Base-by-base conservation (phyloP, 2,888 invertebrate genomes). In the Petrophora chlorosata region DNA sequence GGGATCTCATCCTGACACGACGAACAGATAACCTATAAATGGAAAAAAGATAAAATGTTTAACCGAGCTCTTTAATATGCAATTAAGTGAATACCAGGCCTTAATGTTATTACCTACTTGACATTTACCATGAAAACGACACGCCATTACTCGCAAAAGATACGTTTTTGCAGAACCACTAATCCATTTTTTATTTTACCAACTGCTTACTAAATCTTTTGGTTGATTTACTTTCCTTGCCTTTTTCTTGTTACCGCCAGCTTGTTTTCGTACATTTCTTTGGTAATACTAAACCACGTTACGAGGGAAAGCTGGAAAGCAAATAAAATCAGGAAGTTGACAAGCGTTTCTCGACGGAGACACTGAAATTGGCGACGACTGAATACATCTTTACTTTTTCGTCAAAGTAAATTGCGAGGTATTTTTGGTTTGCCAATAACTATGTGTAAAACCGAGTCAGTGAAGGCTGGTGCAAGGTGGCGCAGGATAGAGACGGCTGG, bases 241-340 rank as follows among this genome's bases (percentile, higher is more conserved):
- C 15, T 47, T 43, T 29, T 34, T 30, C 26, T 42, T 42, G 30
- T 42, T 34, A 38, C 49, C 28, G 34, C 29, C 17, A 10, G 38
- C 39, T 49, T 49, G 49, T 49, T 49, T 48, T 38, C 43, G 19
- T 43, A 42, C 19, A 33, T 44, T 41, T 43, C 38, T 33, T 49
- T 34, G 29, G 49, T 44, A 50, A 50, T 43, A 50, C 48, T 34
- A 50, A 50, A 50, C 49, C 49, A 44, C 23, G 40, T 50, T 50
- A 50, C 43, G 43, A 19, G 3, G 43, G 38, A 49, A 49, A 39
- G 28, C 38, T 38, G 38, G 43, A 39, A 50, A 50, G 43, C 14
- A 50, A 50, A 50, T 50, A 50, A 34, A 44, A 50, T 44, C 49
- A 43, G 49, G 43, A 50, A 50, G 43, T 44, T 50, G 49, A 44